phyloP scores from a whole-genome alignment of 2,888 invertebrate genomes.

The Neoscelio sp. region DNA sequence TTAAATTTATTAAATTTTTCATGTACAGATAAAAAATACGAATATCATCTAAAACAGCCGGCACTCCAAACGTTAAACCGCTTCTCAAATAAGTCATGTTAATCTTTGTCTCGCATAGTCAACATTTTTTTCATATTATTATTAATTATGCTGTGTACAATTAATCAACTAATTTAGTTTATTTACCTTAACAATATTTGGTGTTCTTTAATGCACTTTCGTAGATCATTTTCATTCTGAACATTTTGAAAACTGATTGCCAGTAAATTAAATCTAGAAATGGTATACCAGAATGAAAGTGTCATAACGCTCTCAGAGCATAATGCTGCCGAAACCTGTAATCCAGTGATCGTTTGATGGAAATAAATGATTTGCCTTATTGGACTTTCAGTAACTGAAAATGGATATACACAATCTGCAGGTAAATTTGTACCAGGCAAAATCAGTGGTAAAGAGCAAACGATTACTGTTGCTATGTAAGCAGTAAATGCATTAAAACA shows the following conservation, averaged over 20 bases:
- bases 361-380: slow-evolving; percentile 62
- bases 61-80: no score
- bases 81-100: no score
- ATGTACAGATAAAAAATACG: no score
- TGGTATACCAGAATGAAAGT: slow-evolving; percentile 71
- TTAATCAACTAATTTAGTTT: not conserved
- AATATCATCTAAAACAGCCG: no score
- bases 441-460: slow-evolving; percentile 69
- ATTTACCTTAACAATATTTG: slow-evolving; percentile 66
- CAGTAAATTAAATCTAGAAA: slow-evolving; percentile 70
- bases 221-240: slow-evolving; percentile 49
- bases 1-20: no score
- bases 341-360: slow-evolving; percentile 69
- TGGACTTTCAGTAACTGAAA: slow-evolving; percentile 58
- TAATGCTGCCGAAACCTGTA: slow-evolving; percentile 68
- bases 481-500: slow-evolving; percentile 46
- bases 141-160: not conserved
- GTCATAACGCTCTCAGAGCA: slow-evolving; percentile 70
- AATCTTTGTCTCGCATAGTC: no score
- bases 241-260: slow-evolving; percentile 55
- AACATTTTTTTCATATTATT: not conserved
- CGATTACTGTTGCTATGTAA: slow-evolving; percentile 63
- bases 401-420: slow-evolving; percentile 67
- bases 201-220: slow-evolving; percentile 68
- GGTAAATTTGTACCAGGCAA: slow-evolving; percentile 48